phyloP scores from a whole-genome alignment of 2,888 invertebrate species.

The Ophion ellenae region DNA sequence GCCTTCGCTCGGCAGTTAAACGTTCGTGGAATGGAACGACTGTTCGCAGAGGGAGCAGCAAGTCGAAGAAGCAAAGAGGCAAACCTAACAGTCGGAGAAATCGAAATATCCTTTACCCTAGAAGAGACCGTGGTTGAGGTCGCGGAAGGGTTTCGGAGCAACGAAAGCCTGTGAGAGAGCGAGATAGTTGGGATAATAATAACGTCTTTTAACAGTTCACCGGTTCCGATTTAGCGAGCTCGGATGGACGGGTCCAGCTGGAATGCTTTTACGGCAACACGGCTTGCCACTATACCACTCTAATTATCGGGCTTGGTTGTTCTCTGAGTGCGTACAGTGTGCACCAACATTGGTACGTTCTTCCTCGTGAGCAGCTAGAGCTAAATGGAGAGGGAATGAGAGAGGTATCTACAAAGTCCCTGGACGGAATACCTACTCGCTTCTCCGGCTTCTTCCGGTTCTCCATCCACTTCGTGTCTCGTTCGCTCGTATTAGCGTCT shows the following conservation, averaged over 20 bases:
- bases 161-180: slow-evolving; percentile 13
- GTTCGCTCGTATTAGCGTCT: slow-evolving; percentile 32
- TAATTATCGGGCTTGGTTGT: slow-evolving; percentile 72
- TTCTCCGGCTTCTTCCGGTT: slow-evolving; percentile 38
- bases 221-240: slow-evolving; percentile 70
- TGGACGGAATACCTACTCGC: slow-evolving; percentile 6
- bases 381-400: neutral
- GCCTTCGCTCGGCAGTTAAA: neutral
- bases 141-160: slow-evolving; percentile 10
- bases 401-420: slow-evolving; percentile 15
- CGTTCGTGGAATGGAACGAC: neutral
- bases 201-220: slow-evolving; percentile 67
- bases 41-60: neutral
- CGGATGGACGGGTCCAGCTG: slow-evolving; percentile 65
- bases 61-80: slow-evolving; percentile 9
- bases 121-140: neutral
- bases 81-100: slow-evolving; percentile 28
- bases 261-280: slow-evolving; percentile 78
- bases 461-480: slow-evolving; percentile 27
- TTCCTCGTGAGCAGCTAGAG: neutral
- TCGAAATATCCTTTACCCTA: slow-evolving; percentile 16
- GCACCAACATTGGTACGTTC: slow-evolving; percentile 26
- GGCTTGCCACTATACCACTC: slow-evolving; percentile 75
- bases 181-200: slow-evolving; percentile 58
- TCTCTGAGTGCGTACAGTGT: slow-evolving; percentile 41